Evolutionary conservation across 35 echinoderm and acorn worm genomes (phyloP).

Genomic region (Strongylocentrotus purpuratus): DNA sequence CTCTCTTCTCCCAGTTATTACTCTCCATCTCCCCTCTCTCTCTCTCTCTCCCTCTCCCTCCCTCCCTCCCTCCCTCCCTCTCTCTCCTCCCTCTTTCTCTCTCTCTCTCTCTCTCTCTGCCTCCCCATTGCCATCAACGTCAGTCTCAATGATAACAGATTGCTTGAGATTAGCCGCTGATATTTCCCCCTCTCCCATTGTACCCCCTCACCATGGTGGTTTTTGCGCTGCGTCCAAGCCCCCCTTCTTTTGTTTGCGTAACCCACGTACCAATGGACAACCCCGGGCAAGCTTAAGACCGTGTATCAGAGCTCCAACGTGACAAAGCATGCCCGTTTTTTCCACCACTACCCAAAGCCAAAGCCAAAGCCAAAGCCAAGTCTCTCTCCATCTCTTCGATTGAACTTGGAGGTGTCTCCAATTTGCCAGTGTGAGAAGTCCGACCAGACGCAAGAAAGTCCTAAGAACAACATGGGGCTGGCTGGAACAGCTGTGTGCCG

Average conservation of each 20-base stretch:
- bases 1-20: background rate
- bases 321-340: conserved; percentile 34
- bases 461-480: conserved; percentile 3
- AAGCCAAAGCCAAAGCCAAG: background rate
- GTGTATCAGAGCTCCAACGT: background rate
- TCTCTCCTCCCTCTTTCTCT: background rate
- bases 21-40: background rate
- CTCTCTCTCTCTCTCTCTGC: background rate
- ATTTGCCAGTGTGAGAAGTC: background rate
- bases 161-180: conserved; percentile 33
- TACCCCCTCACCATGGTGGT: background rate
- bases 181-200: conserved; percentile 41
- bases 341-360: background rate
- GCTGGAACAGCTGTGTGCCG: conserved; percentile 45
- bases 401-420: conserved; percentile 30
- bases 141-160: conserved; percentile 45
- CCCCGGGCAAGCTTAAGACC: conserved; percentile 31
- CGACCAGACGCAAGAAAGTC: conserved; percentile 37
- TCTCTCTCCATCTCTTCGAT: conserved; percentile 18
- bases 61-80: background rate
- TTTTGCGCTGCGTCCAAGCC: conserved; percentile 13
- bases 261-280: conserved; percentile 24
- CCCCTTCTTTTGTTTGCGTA: conserved; percentile 40
- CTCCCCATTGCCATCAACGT: background rate
- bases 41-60: background rate